Evolutionary conservation across 1,140 invertebrate species (phyloP).

Genomic region (Cydia fagiglandana): DNA sequence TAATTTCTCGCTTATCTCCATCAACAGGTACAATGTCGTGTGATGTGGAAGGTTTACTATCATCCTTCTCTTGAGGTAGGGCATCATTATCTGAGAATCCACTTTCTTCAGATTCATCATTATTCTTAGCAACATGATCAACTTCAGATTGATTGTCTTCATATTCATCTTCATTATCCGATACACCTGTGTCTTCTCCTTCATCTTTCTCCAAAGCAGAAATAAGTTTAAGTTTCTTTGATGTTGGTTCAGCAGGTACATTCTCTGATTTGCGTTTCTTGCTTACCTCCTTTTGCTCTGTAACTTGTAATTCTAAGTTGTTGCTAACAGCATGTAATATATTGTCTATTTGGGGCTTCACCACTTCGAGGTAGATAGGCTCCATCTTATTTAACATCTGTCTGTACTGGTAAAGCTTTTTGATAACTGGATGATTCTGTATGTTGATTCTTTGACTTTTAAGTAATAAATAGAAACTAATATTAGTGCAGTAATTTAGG

Average conservation of each 20-base stretch:
- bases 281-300: conserved; percentile 45
- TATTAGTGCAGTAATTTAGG: conserved; percentile 91
- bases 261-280: conserved; percentile 64
- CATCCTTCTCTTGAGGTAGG: conserved; percentile 55
- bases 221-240: conserved; percentile 73
- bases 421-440: conserved; percentile 91
- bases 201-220: conserved; percentile 69
- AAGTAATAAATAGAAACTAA: conserved; percentile 91
- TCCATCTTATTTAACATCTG: conserved; percentile 87
- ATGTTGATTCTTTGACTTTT: conserved; percentile 86
- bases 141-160: conserved; percentile 65
- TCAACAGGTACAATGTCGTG: conserved; percentile 53
- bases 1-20: conserved; percentile 88
- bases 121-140: conserved; percentile 48
- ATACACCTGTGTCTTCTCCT: conserved; percentile 67
- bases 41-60: conserved; percentile 60
- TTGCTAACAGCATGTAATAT: conserved; percentile 78
- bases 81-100: conserved; percentile 69
- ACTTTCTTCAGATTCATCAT: conserved; percentile 70
- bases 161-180: conserved; percentile 64
- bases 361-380: conserved; percentile 82
- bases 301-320: conserved; percentile 72
- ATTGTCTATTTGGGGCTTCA: conserved; percentile 83
- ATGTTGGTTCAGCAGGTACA: conserved; percentile 54
- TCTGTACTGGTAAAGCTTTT: conserved; percentile 89